Percentiles rank a stretch among this genome's conserved stretches.
Evolutionary conservation across 37 sponge, comb jelly and placozoan genomes (phyloP).

Genomic region (Cladorhizidae sp.): DNA sequence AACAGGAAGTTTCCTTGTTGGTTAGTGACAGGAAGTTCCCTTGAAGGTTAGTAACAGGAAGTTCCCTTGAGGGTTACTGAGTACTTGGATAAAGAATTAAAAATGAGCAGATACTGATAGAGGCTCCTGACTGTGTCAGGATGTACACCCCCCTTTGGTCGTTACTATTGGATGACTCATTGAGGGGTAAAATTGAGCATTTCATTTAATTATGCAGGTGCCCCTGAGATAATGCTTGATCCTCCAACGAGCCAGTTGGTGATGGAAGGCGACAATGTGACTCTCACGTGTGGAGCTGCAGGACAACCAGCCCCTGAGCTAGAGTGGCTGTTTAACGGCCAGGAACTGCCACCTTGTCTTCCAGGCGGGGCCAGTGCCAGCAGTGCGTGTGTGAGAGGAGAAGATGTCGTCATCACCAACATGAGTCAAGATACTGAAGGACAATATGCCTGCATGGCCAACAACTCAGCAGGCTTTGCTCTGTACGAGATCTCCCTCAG

Average conservation of each 20-base stretch:
- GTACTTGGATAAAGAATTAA: no score
- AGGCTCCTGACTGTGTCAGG: no score
- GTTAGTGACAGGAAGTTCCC: no score
- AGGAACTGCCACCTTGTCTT: background rate
- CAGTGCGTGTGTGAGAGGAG: background rate
- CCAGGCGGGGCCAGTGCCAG: background rate
- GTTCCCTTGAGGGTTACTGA: no score
- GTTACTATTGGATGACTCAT: no score
- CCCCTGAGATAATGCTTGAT: background rate
- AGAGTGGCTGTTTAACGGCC: background rate
- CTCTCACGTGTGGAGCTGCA: background rate
- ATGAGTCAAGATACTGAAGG: background rate
- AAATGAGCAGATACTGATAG: no score
- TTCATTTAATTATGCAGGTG: conserved; percentile 6
- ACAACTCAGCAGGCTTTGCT: background rate
- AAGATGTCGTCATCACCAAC: background rate
- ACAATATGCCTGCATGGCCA: background rate
- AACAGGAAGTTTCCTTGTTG: no score
- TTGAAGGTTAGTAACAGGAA: no score
- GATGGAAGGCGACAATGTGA: background rate
- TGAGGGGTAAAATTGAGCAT: no score
- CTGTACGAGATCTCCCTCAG: background rate
- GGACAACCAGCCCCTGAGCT: background rate
- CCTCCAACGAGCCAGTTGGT: no score
- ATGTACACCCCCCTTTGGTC: no score